These are phyloP conservation scores for Nomada ruficornis DNA, from an alignment of 2,888 invertebrate genomes.

Conservation along the genomic window DNA sequence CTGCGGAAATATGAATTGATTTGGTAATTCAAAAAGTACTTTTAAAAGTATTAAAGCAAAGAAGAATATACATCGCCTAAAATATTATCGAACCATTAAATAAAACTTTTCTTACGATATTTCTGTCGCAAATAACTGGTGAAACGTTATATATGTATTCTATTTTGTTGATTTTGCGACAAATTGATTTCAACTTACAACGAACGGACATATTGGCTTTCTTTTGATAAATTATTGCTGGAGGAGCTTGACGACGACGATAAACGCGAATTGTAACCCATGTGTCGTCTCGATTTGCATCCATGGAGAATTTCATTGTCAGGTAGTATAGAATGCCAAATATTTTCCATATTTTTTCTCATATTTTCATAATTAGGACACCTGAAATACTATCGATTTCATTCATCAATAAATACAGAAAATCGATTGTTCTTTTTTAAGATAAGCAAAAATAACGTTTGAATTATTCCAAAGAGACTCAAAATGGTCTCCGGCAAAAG, in stretches of 20 bases:
- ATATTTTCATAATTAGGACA: slow-evolving; percentile 59
- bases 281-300: not conserved
- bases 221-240: not conserved
- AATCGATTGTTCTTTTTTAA: slow-evolving; percentile 2
- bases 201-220: not conserved
- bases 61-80: too few species aligned
- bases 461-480: slow-evolving; percentile 6
- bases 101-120: too few species aligned
- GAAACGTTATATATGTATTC: too few species aligned
- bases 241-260: not conserved
- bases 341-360: slow-evolving; percentile 74
- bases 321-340: slow-evolving; percentile 2
- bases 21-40: too few species aligned
- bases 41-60: too few species aligned
- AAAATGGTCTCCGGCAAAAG: not conserved
- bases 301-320: not conserved
- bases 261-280: accelerated
- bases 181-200: slow-evolving; percentile 21
- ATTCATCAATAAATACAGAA: slow-evolving; percentile 41
- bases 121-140: too few species aligned
- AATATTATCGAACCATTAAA: too few species aligned
- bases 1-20: too few species aligned
- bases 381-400: slow-evolving; percentile 63
- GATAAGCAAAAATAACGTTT: not conserved
- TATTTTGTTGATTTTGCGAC: too few species aligned